Base-by-base conservation (phyloP, 2,888 invertebrate genomes). In the Sabatieria punctata region DNA sequence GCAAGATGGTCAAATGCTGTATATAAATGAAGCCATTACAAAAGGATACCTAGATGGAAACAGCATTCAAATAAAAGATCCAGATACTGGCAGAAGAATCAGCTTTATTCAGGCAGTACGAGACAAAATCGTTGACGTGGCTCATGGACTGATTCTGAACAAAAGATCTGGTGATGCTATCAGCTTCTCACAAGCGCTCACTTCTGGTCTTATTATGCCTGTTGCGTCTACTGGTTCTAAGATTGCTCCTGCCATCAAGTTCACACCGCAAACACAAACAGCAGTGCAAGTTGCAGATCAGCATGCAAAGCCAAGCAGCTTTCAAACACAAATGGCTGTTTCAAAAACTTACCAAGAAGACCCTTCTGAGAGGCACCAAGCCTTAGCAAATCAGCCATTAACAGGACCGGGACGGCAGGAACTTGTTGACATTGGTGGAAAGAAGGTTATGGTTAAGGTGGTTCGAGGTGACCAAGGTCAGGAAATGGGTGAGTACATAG, bases 21-120 rank as follows among this genome's bases (percentile, higher is more conserved):
- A 80, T 24, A 73, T 91, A 39, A 75, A 78, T 19, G 80, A 86
- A 63, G 86, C 89, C 0, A 77, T 91, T 24, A 77, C 78, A 61
- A 73, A 77, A 47, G 80, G 80, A 60, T 69, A 88, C 26, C 77
- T 93, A 35, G 84, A 86, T 66, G 78, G 80, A 26, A 52, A 50
- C 43, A 53, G 52, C 13, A 51, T 58, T 25, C 45, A 46, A 1
- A 53, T 58, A 18, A 45, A 54, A 15, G 58, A 55, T 45, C 57
- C 61, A 11, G 44, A 46, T 40, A 55, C 54, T 23, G 61, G 57
- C 27, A 50, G 57, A 26, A 54, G 57, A 23, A 55, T 63, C 36
- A 50, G 54, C 21, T 58, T 59, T 40, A 46, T 48, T 42, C 61
- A 67, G 47, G 70, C 69, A 13, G 55, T 57, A 25, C 44, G 41